These are phyloP conservation scores for Chascanopsetta lugubris DNA, from an alignment of 2,113 vertebrate species.

Conservation along the genomic window DNA sequence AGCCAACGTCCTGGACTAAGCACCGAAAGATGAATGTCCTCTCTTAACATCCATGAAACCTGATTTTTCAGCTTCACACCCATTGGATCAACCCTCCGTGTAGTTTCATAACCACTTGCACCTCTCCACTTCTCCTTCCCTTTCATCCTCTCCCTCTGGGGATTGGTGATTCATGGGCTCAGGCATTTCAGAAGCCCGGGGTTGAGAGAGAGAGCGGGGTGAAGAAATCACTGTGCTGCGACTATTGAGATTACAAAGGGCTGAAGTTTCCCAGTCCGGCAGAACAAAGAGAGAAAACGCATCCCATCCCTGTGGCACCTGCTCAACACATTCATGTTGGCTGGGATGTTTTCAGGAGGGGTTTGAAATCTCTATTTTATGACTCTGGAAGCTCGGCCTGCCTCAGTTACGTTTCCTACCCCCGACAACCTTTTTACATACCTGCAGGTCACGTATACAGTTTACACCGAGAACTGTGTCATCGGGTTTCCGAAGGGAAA, in stretches of 20 bases:
- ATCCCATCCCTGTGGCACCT: slow-evolving; percentile 24
- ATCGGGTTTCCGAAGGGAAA: too few species aligned
- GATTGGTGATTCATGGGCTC: slow-evolving; percentile 26
- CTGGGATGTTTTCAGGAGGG: background rate
- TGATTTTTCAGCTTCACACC: slow-evolving; percentile 24
- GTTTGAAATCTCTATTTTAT: background rate
- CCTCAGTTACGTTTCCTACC: background rate
- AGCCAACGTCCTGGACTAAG: slow-evolving; percentile 33
- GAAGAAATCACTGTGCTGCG: slow-evolving; percentile 16
- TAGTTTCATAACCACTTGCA: slow-evolving; percentile 16
- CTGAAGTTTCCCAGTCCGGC: background rate
- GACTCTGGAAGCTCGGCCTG: background rate
- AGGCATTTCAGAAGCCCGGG: slow-evolving; percentile 19
- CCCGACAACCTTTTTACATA: background rate
- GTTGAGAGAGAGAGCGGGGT: background rate
- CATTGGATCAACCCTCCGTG: background rate
- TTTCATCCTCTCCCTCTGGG: background rate
- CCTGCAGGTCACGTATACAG: background rate
- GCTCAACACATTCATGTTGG: background rate
- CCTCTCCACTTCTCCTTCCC: background rate
- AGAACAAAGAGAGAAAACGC: background rate
- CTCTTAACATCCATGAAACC: slow-evolving; percentile 1
- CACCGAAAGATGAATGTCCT: slow-evolving; percentile 17
- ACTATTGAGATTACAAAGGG: background rate
- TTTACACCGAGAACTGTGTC: background rate